A percentile compares a stretch with the other conserved stretches of the same genome.
Conservation (phyloP, 2,888 invertebrate species). For the Chesias legatella region DNA sequence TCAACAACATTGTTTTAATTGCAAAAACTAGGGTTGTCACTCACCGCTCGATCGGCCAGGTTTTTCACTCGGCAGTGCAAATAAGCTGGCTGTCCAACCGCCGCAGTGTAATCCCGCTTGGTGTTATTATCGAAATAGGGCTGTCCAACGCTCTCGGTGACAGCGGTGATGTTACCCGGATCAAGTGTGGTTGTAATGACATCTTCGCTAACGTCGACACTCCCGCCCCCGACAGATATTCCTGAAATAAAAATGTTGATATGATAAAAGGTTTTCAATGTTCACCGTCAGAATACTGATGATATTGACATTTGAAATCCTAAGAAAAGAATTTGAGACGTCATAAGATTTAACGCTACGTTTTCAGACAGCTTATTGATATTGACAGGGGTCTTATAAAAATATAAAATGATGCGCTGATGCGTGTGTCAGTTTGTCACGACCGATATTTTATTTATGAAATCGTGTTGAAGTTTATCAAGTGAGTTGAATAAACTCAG, state of each 20-base stretch:
- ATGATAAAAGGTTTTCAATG: slow-evolving; percentile 6
- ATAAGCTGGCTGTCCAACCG: slow-evolving; percentile 92
- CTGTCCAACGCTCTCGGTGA: slow-evolving; percentile 85
- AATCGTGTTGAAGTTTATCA: slow-evolving; percentile 14
- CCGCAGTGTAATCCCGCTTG: slow-evolving; percentile 89
- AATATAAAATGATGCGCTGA: slow-evolving; percentile 6
- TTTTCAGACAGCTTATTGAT: slow-evolving; percentile 19
- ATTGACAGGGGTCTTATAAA: slow-evolving; percentile 22
- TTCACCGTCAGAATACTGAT: slow-evolving; percentile 17
- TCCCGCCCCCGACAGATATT: slow-evolving; percentile 56
- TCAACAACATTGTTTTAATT: no score
- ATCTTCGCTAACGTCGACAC: slow-evolving; percentile 43
- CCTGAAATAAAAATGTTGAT: slow-evolving; percentile 37
- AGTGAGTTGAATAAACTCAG: slow-evolving; percentile 8
- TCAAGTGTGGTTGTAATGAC: slow-evolving; percentile 37
- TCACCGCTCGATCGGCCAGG: slow-evolving; percentile 92
- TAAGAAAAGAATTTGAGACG: slow-evolving; percentile 13
- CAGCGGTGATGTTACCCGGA: slow-evolving; percentile 42
- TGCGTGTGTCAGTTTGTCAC: slow-evolving; percentile 14
- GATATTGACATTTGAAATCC: slow-evolving; percentile 12
- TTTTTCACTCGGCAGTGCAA: slow-evolving; percentile 92
- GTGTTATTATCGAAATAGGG: slow-evolving; percentile 93
- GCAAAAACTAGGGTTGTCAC: slow-evolving; percentile 47
- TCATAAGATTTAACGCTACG: slow-evolving; percentile 14
- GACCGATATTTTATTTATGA: slow-evolving; percentile 4